Evolutionary conservation across 2,888 invertebrate species (phyloP), one percentile per base, ranked within the genome.

Genomic region (Nysson spinosus): DNA sequence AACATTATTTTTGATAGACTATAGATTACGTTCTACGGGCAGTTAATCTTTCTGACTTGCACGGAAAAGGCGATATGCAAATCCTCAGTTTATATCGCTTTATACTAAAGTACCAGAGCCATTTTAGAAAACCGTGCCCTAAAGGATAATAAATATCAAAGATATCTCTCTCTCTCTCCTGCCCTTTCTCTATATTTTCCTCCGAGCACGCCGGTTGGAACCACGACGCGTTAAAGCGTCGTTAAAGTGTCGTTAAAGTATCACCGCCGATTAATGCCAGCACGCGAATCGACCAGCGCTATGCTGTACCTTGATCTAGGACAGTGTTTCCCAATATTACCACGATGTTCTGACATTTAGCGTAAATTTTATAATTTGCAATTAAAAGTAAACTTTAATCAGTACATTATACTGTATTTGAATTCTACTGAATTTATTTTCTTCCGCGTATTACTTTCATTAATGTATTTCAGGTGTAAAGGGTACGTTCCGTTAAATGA

Each of bases 241-340:
- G 77, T 78, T 78, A 76, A 75, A 71, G 61, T 57, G 63, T 74
- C 74, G 64, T 78, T 78, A 77, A 75, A 74, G 55, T 68, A 79
- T 78, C 70, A 64, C 63, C 54, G 69, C 17, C 68, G 70, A 79
- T 79, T 78, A 74, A 74, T 68, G 56, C 67, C 37, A 49, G 52
- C 72, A 72, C 70, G 70, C 69, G 72, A 77, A 64, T 69, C 72
- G 61, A 60, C 7, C 37, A 17, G 9, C 12, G 1, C 19, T 52
- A 42, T 17, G 1, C 19, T 52, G 44, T 47, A n/a, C 16, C 28
- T 19, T 26, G 40, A 56, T 43, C 40, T 19, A 32, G 22, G 9
- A 2, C 46, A 17, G 17, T 32, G 43, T 47, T 40, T 44, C 19
- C 19, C 35, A 68, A 50, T 39, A 19, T 16, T n/a, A 4, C 16